Evolutionary conservation across 2,113 vertebrate genomes (phyloP).

Genomic region (Lepidothrix coronata): DNA sequence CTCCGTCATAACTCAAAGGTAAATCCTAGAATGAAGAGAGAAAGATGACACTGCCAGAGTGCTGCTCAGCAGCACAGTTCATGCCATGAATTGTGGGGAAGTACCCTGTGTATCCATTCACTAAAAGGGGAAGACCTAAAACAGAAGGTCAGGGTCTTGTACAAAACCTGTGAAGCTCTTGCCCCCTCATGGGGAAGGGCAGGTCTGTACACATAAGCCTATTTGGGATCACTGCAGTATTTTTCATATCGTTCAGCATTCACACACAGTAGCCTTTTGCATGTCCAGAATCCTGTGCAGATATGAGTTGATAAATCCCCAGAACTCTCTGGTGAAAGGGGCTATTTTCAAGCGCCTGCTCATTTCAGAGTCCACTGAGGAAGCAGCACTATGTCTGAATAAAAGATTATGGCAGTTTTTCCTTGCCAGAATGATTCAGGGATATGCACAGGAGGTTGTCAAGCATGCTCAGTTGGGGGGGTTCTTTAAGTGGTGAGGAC

Average conservation of each 20-base stretch:
- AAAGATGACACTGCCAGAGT: background rate
- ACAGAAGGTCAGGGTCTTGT: background rate
- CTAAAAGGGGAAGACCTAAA: background rate
- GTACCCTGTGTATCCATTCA: background rate
- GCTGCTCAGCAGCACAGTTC: background rate
- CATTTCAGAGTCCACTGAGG: slow-evolving; percentile 38
- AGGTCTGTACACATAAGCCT: background rate
- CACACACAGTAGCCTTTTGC: background rate
- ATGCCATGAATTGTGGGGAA: background rate
- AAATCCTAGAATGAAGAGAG: background rate
- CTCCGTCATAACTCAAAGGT: slow-evolving; percentile 2
- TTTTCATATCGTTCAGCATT: background rate
- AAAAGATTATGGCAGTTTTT: slow-evolving; percentile 34
- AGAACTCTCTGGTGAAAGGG: slow-evolving; percentile 16
- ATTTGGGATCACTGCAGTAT: background rate
- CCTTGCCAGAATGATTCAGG: slow-evolving; percentile 60
- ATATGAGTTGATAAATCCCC: background rate
- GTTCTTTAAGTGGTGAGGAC: background rate
- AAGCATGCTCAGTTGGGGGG: slow-evolving; percentile 13
- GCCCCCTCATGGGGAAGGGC: background rate
- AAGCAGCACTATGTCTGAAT: slow-evolving; percentile 3
- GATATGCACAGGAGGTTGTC: slow-evolving; percentile 6
- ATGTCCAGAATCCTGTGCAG: background rate
- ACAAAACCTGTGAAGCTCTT: background rate
- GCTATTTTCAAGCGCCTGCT: slow-evolving; percentile 8